Evolutionary conservation across 2,888 invertebrate genomes (phyloP).

Genomic region (Lasioglossum figueresi): DNA sequence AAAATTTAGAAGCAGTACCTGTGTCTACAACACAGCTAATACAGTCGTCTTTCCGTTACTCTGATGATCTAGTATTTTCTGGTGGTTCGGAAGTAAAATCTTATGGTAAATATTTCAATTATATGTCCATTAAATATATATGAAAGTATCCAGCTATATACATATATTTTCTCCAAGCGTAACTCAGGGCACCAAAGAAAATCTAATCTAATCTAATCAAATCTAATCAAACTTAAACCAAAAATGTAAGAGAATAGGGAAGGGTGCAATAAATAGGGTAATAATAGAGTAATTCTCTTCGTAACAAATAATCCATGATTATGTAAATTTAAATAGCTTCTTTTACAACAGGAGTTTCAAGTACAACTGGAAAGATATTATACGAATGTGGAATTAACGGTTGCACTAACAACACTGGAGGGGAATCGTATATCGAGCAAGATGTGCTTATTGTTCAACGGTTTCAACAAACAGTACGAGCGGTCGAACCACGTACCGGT

Average conservation of each 20-base stretch:
- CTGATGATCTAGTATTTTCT: conserved; percentile 93
- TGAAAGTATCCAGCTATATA: background rate
- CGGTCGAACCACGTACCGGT: conserved; percentile 94
- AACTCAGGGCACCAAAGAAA: too few relatives aligned
- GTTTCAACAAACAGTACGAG: conserved; percentile 94
- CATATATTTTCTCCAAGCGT: too few relatives aligned
- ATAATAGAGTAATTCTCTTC: background rate
- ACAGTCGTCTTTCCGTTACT: conserved; percentile 94
- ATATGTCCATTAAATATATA: background rate
- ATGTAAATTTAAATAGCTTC: background rate
- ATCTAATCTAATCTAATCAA: too few relatives aligned
- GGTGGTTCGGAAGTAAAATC: conserved; percentile 95
- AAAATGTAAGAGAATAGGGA: too few relatives aligned
- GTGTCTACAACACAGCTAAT: conserved; percentile 94
- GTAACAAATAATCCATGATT: background rate
- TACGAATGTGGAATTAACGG: conserved; percentile 92
- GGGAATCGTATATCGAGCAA: conserved; percentile 82
- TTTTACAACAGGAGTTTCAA: conserved; percentile 86
- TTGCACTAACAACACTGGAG: conserved; percentile 89
- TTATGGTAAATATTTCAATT: conserved; percentile 87
- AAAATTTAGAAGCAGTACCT: conserved; percentile 93
- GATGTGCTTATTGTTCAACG: conserved; percentile 92
- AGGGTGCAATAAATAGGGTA: too few relatives aligned
- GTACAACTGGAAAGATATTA: conserved; percentile 88
- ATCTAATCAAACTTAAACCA: too few relatives aligned